Evolutionary conservation across 2,113 vertebrate species (phyloP).

Genomic region (Bufo bufo): DNA sequence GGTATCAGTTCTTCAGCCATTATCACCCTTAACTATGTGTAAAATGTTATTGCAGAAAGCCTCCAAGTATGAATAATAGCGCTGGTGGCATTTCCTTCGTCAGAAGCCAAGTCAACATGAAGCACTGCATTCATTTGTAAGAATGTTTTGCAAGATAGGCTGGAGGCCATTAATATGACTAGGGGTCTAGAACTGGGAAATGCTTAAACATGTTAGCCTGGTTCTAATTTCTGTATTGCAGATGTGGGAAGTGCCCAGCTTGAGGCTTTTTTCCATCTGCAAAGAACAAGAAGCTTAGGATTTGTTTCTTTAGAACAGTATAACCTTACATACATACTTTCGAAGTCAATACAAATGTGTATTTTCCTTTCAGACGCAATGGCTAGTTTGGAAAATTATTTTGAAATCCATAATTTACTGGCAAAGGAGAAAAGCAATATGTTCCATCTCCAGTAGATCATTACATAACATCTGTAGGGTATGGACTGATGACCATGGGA

Average conservation of each 20-base stretch:
- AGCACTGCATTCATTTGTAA: conserved; percentile 48
- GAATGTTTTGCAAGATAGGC: conserved; percentile 55
- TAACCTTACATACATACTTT: background rate
- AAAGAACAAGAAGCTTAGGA: conserved; percentile 17
- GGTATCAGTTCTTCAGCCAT: background rate
- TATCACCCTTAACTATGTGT: background rate
- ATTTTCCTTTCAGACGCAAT: background rate
- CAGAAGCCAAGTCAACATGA: conserved; percentile 22
- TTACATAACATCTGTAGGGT: background rate
- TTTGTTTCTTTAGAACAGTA: background rate
- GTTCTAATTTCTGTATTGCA: conserved; percentile 43
- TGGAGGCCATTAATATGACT: conserved; percentile 31
- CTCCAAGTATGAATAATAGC: background rate
- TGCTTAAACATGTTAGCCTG: conserved; percentile 55
- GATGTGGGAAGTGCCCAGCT: conserved; percentile 34
- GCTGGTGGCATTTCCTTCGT: conserved; percentile 35
- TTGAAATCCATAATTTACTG: background rate
- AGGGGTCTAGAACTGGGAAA: conserved; percentile 26
- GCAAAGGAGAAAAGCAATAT: background rate
- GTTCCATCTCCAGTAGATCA: background rate
- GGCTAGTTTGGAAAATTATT: background rate
- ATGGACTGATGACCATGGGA: background rate
- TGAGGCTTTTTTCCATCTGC: conserved; percentile 42
- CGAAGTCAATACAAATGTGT: background rate
- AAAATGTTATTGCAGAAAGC: background rate